These are phyloP conservation scores for Lacanobia wlatinum DNA, from an alignment of 2,888 invertebrate species.

Conservation along the genomic window DNA sequence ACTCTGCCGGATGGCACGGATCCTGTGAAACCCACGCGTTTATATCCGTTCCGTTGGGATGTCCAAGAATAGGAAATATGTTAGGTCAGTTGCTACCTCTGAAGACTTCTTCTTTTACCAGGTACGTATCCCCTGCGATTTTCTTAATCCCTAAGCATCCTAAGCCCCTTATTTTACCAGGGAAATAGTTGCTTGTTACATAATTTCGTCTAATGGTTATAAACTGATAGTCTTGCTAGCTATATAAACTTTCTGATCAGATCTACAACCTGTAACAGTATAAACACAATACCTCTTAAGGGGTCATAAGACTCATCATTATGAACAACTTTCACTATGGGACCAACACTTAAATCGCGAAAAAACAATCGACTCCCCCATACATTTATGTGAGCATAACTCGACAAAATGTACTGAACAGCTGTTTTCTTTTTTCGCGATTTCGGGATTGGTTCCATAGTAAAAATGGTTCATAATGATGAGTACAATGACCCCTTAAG, in stretches of 20 bases:
- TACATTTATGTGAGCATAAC: too few species aligned
- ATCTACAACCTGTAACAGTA: too few species aligned
- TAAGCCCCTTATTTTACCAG: background rate
- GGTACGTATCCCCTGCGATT: background rate
- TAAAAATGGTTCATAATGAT: too few species aligned
- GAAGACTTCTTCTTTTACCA: slow-evolving; percentile 3
- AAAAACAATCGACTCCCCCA: too few species aligned
- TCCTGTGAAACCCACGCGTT: slow-evolving; percentile 33
- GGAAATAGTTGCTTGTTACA: background rate
- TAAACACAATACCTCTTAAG: too few species aligned
- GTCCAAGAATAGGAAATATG: slow-evolving; percentile 25
- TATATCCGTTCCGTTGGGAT: slow-evolving; percentile 26
- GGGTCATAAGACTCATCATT: too few species aligned
- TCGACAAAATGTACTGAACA: too few species aligned
- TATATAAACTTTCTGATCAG: background rate
- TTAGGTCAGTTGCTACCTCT: slow-evolving; percentile 27
- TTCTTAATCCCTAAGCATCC: background rate
- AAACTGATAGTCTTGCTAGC: background rate
- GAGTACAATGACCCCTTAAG: too few species aligned
- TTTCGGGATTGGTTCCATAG: too few species aligned
- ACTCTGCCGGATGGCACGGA: slow-evolving; percentile 30
- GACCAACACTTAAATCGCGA: too few species aligned
- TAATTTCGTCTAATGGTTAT: slow-evolving; percentile 2
- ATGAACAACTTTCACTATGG: too few species aligned
- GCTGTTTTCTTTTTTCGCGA: too few species aligned